A percentile compares a stretch with the other conserved stretches of the same genome.
Conservation (phyloP, 1,140 invertebrate species). For the Formica selysi region DNA sequence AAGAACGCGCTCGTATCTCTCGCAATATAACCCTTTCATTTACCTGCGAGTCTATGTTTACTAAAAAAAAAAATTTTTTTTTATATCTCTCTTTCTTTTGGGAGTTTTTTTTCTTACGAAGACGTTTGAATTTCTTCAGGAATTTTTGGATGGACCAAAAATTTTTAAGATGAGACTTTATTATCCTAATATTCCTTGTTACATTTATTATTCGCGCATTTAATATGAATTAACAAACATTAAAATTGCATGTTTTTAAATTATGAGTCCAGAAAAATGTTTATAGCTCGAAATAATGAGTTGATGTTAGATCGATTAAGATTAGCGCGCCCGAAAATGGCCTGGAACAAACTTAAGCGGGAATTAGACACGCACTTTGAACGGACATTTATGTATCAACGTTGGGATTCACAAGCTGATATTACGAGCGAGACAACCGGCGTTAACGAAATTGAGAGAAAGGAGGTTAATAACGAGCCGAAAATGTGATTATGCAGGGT, state of each 20-base stretch:
- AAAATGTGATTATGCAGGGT: conserved; percentile 2
- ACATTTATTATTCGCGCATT: no score
- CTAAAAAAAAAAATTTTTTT: neutral
- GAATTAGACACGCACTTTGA: neutral
- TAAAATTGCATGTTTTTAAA: neutral
- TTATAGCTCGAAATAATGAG: neutral
- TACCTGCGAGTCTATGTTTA: neutral
- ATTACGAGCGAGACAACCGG: neutral
- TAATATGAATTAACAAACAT: neutral
- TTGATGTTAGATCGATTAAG: neutral
- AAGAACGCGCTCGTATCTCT: conserved; percentile 48
- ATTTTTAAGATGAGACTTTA: neutral
- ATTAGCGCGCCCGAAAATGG: neutral
- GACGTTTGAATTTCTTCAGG: neutral
- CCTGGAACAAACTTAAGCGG: neutral
- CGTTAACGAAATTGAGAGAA: conserved; percentile 26
- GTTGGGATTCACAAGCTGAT: neutral
- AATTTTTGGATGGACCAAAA: neutral
- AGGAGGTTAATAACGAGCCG: conserved; percentile 47
- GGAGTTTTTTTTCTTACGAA: neutral
- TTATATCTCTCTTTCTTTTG: neutral
- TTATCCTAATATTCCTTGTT: neutral
- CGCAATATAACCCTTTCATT: conserved; percentile 12
- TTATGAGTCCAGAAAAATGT: neutral
- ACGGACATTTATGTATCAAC: conserved; percentile 21